phyloP scores from a whole-genome alignment of 2,797 vertebrate genomes.

The Varecia variegata region DNA sequence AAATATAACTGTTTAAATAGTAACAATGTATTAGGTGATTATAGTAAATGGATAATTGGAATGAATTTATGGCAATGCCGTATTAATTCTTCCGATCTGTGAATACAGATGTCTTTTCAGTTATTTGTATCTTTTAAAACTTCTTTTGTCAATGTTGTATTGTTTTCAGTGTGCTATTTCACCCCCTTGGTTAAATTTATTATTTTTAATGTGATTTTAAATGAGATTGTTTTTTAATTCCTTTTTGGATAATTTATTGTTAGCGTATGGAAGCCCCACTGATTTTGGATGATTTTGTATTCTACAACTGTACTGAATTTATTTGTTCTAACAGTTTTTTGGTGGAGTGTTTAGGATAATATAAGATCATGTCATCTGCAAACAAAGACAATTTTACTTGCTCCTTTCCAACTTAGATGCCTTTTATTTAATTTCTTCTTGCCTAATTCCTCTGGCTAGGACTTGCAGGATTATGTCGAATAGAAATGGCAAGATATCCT shows the following conservation, averaged over 20 bases:
- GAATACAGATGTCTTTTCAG: not conserved
- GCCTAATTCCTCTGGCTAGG: not conserved
- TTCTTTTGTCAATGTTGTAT: not conserved
- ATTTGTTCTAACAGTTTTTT: not conserved
- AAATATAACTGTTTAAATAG: not conserved
- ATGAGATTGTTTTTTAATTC: not conserved
- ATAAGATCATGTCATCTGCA: not conserved
- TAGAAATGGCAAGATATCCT: not conserved
- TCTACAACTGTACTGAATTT: not conserved
- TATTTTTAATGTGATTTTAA: not conserved
- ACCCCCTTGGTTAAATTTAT: not conserved
- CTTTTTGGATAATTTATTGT: not conserved
- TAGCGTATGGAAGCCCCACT: not conserved
- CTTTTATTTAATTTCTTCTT: not conserved
- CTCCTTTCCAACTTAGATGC: not conserved
- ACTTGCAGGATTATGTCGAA: not conserved
- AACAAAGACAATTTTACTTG: not conserved
- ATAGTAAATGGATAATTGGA: not conserved
- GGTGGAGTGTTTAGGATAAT: too few species aligned
- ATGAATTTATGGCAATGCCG: not conserved
- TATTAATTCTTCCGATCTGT: not conserved
- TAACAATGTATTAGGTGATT: not conserved
- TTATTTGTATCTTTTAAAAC: not conserved
- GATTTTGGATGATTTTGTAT: not conserved
- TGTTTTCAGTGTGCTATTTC: not conserved